These are phyloP conservation scores for Eristalinus aeneus DNA, from an alignment of 2,888 invertebrate genomes.

Conservation along the genomic window DNA sequence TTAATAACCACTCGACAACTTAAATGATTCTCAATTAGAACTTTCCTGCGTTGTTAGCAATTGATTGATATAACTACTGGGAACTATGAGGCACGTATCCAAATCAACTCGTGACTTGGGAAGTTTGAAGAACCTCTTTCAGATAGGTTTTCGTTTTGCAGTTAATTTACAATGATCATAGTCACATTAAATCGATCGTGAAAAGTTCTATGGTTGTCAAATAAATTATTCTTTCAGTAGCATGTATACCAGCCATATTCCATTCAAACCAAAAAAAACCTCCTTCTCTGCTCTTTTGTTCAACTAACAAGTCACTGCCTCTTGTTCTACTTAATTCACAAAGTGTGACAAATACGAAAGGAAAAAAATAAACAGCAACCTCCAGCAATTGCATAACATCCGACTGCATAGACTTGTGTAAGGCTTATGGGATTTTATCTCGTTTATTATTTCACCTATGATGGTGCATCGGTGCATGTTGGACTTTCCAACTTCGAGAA, in stretches of 20 bases:
- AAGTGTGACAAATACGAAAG: neutral
- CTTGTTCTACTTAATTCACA: neutral
- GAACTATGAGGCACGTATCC: neutral
- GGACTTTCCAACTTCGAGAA: constrained; percentile 17
- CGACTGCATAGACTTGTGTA: constrained; percentile 10
- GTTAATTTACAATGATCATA: neutral
- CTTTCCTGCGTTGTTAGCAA: neutral
- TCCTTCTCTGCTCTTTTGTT: neutral
- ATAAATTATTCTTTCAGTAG: no score
- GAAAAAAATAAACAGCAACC: neutral
- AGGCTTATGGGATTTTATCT: constrained; percentile 13
- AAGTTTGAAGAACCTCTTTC: neutral
- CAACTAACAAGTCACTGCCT: neutral
- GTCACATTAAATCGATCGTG: no score
- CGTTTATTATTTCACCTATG: constrained; percentile 27
- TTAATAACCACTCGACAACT: neutral
- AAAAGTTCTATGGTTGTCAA: no score
- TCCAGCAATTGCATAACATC: neutral
- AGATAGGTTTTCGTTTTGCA: neutral
- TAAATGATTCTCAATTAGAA: neutral
- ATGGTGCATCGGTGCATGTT: constrained; percentile 26
- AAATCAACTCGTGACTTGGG: neutral
- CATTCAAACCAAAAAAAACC: no score
- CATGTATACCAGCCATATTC: no score
- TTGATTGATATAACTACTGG: neutral